Evolutionary conservation across 1,140 invertebrate genomes (phyloP).

Genomic region (Vollenhovia emeryi): DNA sequence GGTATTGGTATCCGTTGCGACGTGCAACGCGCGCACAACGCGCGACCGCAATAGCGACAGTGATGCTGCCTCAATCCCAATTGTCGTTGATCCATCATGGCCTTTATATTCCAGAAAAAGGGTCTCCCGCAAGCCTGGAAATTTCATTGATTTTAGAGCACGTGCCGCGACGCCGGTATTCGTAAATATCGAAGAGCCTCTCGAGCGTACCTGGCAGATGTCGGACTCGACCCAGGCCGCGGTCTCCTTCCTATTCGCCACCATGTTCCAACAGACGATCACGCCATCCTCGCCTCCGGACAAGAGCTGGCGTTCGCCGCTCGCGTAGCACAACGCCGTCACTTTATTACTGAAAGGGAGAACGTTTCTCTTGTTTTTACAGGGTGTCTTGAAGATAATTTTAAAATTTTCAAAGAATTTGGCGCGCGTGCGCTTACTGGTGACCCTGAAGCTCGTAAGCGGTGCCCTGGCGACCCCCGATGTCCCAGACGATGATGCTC

Average conservation of each 20-base stretch:
- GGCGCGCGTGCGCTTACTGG: conserved; percentile 86
- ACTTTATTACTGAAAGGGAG: conserved; percentile 90
- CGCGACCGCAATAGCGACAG: conserved; percentile 96
- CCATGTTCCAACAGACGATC: conserved; percentile 98
- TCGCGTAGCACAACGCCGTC: conserved; percentile 93
- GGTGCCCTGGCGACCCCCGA: conserved; percentile 97
- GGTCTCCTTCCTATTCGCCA: conserved; percentile 94
- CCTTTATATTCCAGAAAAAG: conserved; percentile 99
- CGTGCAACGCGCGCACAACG: conserved; percentile 97
- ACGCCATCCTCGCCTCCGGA: conserved; percentile 97
- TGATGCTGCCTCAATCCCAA: conserved; percentile 96
- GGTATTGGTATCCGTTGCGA: conserved; percentile 95
- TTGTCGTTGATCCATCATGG: conserved; percentile 98
- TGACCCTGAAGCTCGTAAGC: conserved; percentile 99
- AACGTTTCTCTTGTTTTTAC: not conserved
- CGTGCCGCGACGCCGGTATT: not conserved
- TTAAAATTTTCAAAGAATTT: not conserved
- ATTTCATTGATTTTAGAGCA: conserved; percentile 25
- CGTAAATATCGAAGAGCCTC: not conserved
- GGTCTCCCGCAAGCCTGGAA: conserved; percentile 94
- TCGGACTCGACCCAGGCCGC: conserved; percentile 98
- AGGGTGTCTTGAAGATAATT: not conserved
- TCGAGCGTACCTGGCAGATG: conserved; percentile 88
- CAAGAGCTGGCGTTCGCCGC: conserved; percentile 92
- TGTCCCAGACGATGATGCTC: conserved; percentile 99